These are phyloP conservation scores for Agrenia bidenticulata DNA, from an alignment of 2,888 invertebrate genomes.

Conservation along the genomic window DNA sequence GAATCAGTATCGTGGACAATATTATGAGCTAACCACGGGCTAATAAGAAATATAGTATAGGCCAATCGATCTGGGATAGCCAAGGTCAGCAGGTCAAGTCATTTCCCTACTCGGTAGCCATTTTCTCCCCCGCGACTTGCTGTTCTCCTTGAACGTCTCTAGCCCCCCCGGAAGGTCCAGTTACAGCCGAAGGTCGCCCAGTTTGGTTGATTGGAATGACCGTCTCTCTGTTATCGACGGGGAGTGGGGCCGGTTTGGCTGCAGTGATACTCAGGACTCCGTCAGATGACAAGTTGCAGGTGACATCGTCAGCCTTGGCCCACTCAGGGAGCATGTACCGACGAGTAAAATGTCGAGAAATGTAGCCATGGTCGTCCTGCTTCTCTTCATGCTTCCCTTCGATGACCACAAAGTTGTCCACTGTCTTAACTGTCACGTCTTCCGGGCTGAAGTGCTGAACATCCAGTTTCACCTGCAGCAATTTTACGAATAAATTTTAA, in stretches of 20 bases:
- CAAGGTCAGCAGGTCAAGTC: no score
- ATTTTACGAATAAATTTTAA: neutral
- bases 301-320: constrained; percentile 54
- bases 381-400: constrained; percentile 55
- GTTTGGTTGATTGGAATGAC: constrained; percentile 39
- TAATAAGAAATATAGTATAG: no score
- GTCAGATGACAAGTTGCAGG: constrained; percentile 54
- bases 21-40: no score
- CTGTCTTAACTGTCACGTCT: constrained; percentile 55
- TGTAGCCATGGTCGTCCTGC: constrained; percentile 40
- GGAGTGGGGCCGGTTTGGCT: constrained; percentile 23
- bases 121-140: neutral
- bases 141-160: constrained; percentile 4
- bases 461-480: constrained; percentile 52
- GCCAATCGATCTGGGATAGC: no score
- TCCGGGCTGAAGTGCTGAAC: constrained; percentile 55
- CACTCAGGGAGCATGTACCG: constrained; percentile 55
- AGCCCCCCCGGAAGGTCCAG: constrained; percentile 11
- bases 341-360: constrained; percentile 55
- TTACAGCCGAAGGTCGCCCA: constrained; percentile 29
- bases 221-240: constrained; percentile 13
- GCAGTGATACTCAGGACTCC: constrained; percentile 55
- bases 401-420: constrained; percentile 54
- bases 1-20: no score
- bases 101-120: neutral